These are phyloP conservation scores for Caenorhabditis becei DNA, from an alignment of 2,888 invertebrate genomes.

Conservation along the genomic window DNA sequence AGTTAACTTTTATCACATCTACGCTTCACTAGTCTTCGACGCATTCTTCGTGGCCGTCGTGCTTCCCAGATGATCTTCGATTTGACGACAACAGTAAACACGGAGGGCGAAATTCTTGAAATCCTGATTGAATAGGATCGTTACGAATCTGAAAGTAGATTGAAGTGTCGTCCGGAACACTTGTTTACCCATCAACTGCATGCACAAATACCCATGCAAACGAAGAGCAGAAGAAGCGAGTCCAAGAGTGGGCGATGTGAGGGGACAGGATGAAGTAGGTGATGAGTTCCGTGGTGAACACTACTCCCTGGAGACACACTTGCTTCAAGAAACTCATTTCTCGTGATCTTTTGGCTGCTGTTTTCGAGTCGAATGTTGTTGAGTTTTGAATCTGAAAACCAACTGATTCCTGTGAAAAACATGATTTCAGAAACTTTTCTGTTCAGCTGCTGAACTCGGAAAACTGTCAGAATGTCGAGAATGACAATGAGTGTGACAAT, in stretches of 20 bases:
- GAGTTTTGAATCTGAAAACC: conserved; percentile 13
- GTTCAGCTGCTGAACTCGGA: conserved; percentile 31
- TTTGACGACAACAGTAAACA: not conserved
- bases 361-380: not conserved
- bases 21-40: not conserved
- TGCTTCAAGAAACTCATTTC: conserved; percentile 46
- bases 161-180: too few species aligned
- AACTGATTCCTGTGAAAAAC: not conserved
- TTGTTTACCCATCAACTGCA: conserved; percentile 54
- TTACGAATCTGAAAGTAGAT: conserved; percentile 27
- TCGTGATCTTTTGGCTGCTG: conserved; percentile 9
- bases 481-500: conserved; percentile 41
- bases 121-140: conserved; percentile 23
- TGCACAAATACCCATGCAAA: conserved; percentile 63
- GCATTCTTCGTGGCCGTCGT: not conserved
- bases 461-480: conserved; percentile 46
- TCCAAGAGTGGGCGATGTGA: conserved; percentile 24
- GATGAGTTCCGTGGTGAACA: conserved; percentile 64
- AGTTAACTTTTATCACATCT: not conserved
- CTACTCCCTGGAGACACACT: conserved; percentile 51
- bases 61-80: not conserved
- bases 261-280: conserved; percentile 60
- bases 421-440: not conserved
- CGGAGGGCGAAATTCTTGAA: conserved; percentile 11
- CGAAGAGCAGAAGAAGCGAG: conserved; percentile 54